These are phyloP conservation scores for Synodontis membranacea DNA, from an alignment of 2,113 vertebrate species.

Conservation along the genomic window DNA sequence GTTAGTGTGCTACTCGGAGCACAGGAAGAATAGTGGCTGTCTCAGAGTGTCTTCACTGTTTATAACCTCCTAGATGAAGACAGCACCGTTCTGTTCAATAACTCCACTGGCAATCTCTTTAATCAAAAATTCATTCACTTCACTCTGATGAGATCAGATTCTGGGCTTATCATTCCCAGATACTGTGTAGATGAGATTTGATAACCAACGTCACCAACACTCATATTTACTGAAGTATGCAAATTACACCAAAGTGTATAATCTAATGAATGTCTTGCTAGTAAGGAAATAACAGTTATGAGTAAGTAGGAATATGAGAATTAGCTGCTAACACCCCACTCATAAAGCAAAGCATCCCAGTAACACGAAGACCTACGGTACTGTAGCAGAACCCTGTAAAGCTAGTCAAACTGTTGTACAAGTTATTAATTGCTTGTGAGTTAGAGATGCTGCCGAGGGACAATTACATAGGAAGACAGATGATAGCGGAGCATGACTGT, in stretches of 20 bases:
- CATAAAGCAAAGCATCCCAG: constrained; percentile 9
- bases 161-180: background rate
- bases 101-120: constrained; percentile 18
- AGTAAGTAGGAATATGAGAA: background rate
- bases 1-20: background rate
- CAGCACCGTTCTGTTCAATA: background rate
- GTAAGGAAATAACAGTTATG: background rate
- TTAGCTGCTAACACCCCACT: background rate
- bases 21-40: background rate
- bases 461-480: constrained; percentile 34
- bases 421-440: constrained; percentile 32
- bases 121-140: constrained; percentile 31
- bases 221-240: constrained; percentile 5
- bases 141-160: constrained; percentile 31
- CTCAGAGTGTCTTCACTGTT: constrained; percentile 8
- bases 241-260: background rate
- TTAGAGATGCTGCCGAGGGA: constrained; percentile 10
- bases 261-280: background rate
- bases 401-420: background rate
- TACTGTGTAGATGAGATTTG: background rate
- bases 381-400: constrained; percentile 11
- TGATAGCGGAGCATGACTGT: constrained; percentile 25
- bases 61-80: constrained; percentile 1
- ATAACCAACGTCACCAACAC: background rate
- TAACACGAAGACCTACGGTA: constrained; percentile 23